phyloP scores from a whole-genome alignment of 2,888 invertebrate genomes.

The Coenonympha arcania region DNA sequence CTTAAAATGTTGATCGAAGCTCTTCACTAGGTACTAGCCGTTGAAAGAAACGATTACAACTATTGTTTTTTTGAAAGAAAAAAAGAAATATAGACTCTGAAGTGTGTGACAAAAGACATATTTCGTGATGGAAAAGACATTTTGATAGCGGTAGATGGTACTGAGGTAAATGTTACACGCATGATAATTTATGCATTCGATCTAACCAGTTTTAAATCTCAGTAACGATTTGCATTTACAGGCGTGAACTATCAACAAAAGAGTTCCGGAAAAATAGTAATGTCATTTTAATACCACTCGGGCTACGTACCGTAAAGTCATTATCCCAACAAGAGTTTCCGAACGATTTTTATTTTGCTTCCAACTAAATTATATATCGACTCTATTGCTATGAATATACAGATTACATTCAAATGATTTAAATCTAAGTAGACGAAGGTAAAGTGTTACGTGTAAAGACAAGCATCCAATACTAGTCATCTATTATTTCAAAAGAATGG shows the following conservation, averaged over 20 bases:
- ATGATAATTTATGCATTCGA: neutral
- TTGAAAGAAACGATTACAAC: too few relatives aligned
- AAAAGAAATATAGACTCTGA: too few relatives aligned
- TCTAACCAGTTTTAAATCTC: conserved; percentile 21
- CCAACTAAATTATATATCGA: neutral
- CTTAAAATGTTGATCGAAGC: too few relatives aligned
- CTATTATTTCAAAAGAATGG: conserved; percentile 43
- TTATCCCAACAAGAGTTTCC: conserved; percentile 42
- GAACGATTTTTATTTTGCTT: conserved; percentile 25
- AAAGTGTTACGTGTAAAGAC: conserved; percentile 25
- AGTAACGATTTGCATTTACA: conserved; percentile 29
- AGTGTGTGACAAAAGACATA: too few relatives aligned
- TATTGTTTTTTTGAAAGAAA: too few relatives aligned
- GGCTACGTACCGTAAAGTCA: conserved; percentile 64
- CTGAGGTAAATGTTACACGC: neutral
- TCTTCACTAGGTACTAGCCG: too few relatives aligned
- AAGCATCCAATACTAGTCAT: conserved; percentile 34
- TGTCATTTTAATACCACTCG: conserved; percentile 67
- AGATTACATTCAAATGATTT: neutral
- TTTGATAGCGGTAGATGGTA: neutral
- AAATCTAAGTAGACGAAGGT: neutral
- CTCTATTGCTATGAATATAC: conserved; percentile 17
- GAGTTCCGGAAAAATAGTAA: conserved; percentile 59
- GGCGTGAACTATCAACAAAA: conserved; percentile 59
- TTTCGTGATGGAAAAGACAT: neutral